Conservation (phyloP, 2,888 invertebrate genomes). For the Chirona hameri region DNA sequence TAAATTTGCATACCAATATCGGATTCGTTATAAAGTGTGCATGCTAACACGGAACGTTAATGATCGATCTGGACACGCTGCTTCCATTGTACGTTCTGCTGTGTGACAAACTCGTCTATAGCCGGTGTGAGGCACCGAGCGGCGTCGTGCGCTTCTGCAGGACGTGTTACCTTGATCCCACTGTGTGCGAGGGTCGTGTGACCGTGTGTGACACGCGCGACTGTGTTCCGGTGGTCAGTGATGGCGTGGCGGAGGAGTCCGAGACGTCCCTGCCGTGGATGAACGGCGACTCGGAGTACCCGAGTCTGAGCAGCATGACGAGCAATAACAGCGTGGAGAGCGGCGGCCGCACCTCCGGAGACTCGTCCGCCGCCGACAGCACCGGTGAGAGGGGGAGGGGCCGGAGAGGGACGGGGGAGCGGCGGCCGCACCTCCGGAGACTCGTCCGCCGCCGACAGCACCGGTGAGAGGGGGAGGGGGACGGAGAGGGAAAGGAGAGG, state of each 20-base stretch:
- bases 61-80: no score
- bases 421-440: constrained; percentile 35
- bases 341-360: constrained; percentile 35
- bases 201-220: neutral
- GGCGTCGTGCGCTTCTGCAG: no score
- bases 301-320: constrained; percentile 43
- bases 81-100: no score
- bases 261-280: constrained; percentile 38
- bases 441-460: constrained; percentile 27
- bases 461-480: neutral
- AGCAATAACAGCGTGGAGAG: constrained; percentile 40
- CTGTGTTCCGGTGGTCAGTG: neutral
- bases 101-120: no score
- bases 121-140: no score
- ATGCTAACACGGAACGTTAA: no score
- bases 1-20: no score
- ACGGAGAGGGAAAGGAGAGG: constrained; percentile 29
- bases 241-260: neutral
- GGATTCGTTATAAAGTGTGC: no score
- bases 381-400: neutral
- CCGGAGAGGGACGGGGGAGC: no score
- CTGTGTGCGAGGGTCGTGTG: no score
- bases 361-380: constrained; percentile 27
- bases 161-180: no score
- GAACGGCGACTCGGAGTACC: constrained; percentile 41